Evolutionary conservation across 1,140 invertebrate genomes (phyloP), one percentile per base, ranked within the genome.

Genomic region (Bombus ignitus): DNA sequence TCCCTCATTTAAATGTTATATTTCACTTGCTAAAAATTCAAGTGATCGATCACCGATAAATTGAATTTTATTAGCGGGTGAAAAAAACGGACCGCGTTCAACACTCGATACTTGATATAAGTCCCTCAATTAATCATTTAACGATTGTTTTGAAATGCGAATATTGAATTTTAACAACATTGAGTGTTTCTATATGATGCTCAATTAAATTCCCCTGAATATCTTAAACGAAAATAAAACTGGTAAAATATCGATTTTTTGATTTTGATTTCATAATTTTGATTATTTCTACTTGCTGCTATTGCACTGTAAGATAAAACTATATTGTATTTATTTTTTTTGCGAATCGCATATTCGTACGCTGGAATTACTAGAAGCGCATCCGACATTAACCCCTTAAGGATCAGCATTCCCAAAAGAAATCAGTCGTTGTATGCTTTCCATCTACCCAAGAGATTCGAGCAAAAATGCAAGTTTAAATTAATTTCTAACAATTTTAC

Each of bases 11-110:
- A 13, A 39, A 65, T n/a, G 18, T 68, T n/a, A 39, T 42, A 66
- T 73, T 72, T 71, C 37, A 28, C 70, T 47, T 32, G 53, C 32
- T 72, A 39, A 37, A 78, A 70, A 87, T 62, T 32, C 59, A n/a
- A 15, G 62, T 72, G 39, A 82, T 57, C 47, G 65, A 73, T 88
- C 74, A n/a, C 1, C 32, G 76, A 39, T 22, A 72, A 73, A 72
- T 42, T 68, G 32, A 22, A 85, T 77, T 81, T 89, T 88, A 81
- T 85, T 73, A 28, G 59, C 37, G 37, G 47, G 28, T 18, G 73
- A 37, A 37, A 35, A 75, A 37, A 10, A 28, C 15, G 18, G 2
- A 3, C 6, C 35, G 66, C 66, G 68, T 37, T 70, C 10, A 12
- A 70, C 35, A 4, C 22, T 70, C 18, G 32, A 25, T 39, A 39